Evolutionary conservation across 2,888 invertebrate species (phyloP).

Genomic region (Ctena decussata): DNA sequence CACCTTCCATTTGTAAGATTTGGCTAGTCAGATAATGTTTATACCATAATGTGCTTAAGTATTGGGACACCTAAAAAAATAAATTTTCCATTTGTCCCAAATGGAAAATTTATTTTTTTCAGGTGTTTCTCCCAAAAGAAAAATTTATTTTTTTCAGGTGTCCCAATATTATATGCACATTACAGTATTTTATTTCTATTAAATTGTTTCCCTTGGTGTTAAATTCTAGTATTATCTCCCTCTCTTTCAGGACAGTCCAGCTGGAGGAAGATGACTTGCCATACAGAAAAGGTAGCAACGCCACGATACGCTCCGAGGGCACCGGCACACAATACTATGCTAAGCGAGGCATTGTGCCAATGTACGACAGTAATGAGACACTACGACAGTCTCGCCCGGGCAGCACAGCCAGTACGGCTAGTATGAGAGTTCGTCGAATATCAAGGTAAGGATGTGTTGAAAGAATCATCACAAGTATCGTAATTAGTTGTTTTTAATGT

Average conservation of each 20-base stretch:
- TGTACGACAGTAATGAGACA: constrained; percentile 85
- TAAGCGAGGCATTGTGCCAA: constrained; percentile 87
- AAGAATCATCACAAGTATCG: too few relatives aligned
- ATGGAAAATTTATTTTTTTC: too few relatives aligned
- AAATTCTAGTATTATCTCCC: not conserved
- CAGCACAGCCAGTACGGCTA: constrained; percentile 76
- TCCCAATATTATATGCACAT: too few relatives aligned
- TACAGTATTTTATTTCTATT: too few relatives aligned
- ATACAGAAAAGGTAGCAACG: constrained; percentile 78
- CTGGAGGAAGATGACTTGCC: constrained; percentile 81
- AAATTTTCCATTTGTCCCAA: too few relatives aligned
- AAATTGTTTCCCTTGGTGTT: not conserved
- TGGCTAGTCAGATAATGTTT: too few relatives aligned
- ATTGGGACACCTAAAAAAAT: too few relatives aligned
- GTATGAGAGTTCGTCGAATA: constrained; percentile 86
- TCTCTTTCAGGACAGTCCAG: constrained; percentile 78
- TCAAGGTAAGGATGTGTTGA: constrained; percentile 80
- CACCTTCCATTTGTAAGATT: too few relatives aligned
- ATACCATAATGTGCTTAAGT: too few relatives aligned
- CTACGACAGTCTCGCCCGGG: constrained; percentile 78
- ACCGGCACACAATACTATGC: constrained; percentile 71
- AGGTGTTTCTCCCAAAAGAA: too few relatives aligned
- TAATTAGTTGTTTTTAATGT: too few relatives aligned
- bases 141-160: too few relatives aligned
- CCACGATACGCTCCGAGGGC: constrained; percentile 80